Conservation (phyloP, 1,140 invertebrate species). For the Aphaenogaster ashmeadi region DNA sequence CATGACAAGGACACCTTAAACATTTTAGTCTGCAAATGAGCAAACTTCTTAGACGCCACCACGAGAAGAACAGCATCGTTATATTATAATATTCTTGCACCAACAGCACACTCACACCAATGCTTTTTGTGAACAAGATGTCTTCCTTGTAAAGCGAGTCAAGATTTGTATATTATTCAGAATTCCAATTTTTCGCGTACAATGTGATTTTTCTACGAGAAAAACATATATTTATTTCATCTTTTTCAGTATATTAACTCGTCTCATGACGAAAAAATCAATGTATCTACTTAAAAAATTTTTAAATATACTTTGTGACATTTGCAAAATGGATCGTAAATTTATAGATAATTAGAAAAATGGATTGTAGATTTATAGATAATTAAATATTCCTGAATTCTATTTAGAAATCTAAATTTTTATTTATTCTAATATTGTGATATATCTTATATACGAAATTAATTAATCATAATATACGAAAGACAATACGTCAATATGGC, state of each 20-base stretch:
- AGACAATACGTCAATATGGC: not conserved
- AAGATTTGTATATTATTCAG: slow-evolving; percentile 6
- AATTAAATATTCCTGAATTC: not conserved
- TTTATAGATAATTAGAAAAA: slow-evolving; percentile 3
- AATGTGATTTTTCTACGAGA: not conserved
- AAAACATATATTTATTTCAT: slow-evolving; percentile 4
- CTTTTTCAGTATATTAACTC: not conserved
- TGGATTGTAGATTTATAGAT: not conserved
- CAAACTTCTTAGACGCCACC: slow-evolving; percentile 35
- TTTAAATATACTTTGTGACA: not conserved
- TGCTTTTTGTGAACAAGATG: not conserved
- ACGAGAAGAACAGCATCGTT: slow-evolving; percentile 2
- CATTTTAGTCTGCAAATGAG: slow-evolving; percentile 71
- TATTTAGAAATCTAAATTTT: not conserved
- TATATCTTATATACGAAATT: not conserved
- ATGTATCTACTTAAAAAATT: not conserved
- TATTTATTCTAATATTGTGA: not conserved
- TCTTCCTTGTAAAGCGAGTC: not conserved
- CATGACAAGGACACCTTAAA: slow-evolving; percentile 89
- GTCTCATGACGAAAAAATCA: not conserved
- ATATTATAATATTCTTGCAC: not conserved
- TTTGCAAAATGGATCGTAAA: not conserved
- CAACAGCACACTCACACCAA: not conserved
- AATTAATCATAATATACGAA: not conserved
- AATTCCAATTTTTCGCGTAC: not conserved